Base-by-base conservation (phyloP, 2,797 vertebrate genomes). In the Sebastes ruberrimus region DNA sequence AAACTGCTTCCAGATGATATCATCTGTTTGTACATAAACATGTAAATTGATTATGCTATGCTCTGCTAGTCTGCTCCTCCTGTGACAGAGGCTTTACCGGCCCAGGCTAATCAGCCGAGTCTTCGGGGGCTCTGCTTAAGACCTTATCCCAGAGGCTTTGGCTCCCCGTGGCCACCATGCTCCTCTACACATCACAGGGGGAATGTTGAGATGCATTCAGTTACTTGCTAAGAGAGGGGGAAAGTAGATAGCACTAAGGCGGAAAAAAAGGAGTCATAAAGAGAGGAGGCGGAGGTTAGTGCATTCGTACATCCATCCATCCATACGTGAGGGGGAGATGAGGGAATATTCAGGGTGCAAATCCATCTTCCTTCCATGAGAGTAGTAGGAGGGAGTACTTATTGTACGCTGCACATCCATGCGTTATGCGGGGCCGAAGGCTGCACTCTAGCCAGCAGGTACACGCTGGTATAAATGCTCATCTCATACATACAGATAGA, bases 1-100 rank as follows among this genome's bases (percentile, higher is more conserved):
- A 53, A 56, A 56, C 53, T 30, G 4, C 66, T 65, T 88, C 22
- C 52, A 61, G 76, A 79, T 81, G 57, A 83, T 78, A 71, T 61
- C 68, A 83, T 81, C 74, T 80, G 81, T 88, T 84, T 87, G 80
- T 76, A 71, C 82, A 85, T 86, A 89, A 93, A 93, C 74, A 92
- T 84, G 82, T 78, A 86, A 89, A 92, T 88, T 88, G 92, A 93
- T 95, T 91, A 85, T 66, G 46, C 38, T 71, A 56, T 70, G 86
- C 88, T 81, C 69, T 69, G 82, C 72, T 88, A 84, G 84, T 85
- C 87, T 83, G 76, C 83, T 87, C 89, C 89, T 89, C 87, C 88
- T 82, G 88, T 80, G 82, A 91, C 89, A 83, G 76, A 78, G 82
- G 83, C 82, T 91, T 92, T 92, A 71, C 32, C 22, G 84, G 80